These are phyloP conservation scores for Phallusia fumigata DNA, from an alignment of 23 tunicate species.

Conservation along the genomic window DNA sequence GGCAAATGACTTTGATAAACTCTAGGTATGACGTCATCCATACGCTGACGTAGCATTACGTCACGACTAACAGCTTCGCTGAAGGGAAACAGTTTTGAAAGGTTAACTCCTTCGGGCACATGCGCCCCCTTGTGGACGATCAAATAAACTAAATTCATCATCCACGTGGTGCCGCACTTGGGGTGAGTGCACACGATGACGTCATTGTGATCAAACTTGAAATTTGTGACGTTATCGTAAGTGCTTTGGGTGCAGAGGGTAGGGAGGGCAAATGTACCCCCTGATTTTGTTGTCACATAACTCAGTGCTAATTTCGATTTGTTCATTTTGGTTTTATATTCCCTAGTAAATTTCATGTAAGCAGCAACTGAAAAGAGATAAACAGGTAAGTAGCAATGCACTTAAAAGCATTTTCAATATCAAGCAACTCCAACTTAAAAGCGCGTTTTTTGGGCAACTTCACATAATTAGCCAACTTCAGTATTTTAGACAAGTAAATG, in stretches of 20 bases:
- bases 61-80: neutral
- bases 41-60: neutral
- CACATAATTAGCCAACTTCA: too few species aligned
- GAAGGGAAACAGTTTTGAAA: constrained; percentile 3
- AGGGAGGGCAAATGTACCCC: constrained; percentile 11
- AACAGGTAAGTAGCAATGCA: too few species aligned
- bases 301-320: neutral
- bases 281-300: constrained; percentile 15
- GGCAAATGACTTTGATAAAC: constrained; percentile 18
- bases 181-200: constrained; percentile 23
- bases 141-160: constrained; percentile 19
- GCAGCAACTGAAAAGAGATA: too few species aligned
- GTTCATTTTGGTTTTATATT: neutral
- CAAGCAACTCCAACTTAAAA: too few species aligned
- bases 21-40: neutral
- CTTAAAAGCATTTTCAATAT: too few species aligned
- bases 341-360: too few species aligned
- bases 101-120: neutral
- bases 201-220: constrained; percentile 17
- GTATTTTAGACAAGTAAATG: too few species aligned
- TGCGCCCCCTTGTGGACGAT: constrained; percentile 18
- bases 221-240: constrained; percentile 1
- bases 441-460: too few species aligned
- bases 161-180: constrained; percentile 50
- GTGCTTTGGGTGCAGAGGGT: neutral